Evolutionary conservation across 2,113 vertebrate genomes (phyloP).

Genomic region (Galemys pyrenaicus): DNA sequence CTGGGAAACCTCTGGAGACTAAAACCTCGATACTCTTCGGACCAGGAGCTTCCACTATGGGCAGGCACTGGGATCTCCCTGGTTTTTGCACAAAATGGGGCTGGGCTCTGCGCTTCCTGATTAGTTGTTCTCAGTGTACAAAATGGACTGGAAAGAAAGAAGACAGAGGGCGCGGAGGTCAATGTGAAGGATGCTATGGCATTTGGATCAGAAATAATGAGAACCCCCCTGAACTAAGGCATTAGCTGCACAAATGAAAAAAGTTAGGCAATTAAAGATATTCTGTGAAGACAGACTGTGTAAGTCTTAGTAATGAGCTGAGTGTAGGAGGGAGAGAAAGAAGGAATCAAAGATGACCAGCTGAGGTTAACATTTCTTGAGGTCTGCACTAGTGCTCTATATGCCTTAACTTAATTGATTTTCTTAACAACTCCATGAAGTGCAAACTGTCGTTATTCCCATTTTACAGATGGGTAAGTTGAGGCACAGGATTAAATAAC

Average conservation of each 20-base stretch:
- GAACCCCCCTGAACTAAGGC: neutral
- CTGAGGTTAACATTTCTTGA: neutral
- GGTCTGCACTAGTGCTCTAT: neutral
- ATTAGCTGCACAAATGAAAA: neutral
- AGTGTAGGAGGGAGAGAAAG: neutral
- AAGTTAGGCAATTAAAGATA: neutral
- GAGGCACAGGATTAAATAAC: neutral
- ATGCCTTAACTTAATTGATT: neutral
- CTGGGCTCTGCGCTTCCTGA: neutral
- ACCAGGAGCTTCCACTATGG: neutral
- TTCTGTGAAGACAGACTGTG: neutral
- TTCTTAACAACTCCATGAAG: neutral
- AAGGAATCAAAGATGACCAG: neutral
- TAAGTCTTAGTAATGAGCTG: neutral
- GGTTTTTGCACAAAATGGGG: neutral
- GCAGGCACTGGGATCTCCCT: neutral
- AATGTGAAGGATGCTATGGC: neutral
- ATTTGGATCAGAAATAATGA: neutral
- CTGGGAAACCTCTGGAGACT: neutral
- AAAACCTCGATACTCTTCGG: fast-evolving
- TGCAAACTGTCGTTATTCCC: neutral
- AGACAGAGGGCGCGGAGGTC: neutral
- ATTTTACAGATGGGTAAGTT: neutral
- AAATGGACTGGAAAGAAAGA: neutral
- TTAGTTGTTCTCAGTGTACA: neutral